Evolutionary conservation across 2,888 invertebrate genomes (phyloP).

Genomic region (Pammene fasciana): DNA sequence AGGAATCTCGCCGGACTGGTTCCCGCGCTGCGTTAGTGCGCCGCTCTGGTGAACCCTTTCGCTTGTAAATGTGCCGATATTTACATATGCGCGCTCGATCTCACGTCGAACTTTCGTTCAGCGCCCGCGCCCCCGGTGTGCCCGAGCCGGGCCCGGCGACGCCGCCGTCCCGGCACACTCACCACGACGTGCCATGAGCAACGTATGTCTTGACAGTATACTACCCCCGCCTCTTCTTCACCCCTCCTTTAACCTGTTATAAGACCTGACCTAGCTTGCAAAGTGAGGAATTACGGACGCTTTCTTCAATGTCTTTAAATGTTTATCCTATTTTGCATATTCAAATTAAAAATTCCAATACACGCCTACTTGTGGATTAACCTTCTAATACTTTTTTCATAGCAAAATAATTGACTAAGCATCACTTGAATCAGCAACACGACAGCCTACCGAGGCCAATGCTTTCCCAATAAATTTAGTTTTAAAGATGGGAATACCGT

Average conservation of each 20-base stretch:
- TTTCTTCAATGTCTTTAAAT: not conserved
- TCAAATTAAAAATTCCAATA: too few species aligned
- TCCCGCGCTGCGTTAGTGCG: slow-evolving; percentile 83
- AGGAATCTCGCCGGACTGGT: slow-evolving; percentile 87
- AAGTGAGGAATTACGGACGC: not conserved
- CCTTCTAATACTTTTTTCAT: too few species aligned
- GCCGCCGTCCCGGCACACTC: slow-evolving; percentile 70
- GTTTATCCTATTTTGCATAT: not conserved
- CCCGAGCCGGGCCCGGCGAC: slow-evolving; percentile 59
- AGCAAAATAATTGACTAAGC: too few species aligned
- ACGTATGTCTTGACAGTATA: slow-evolving; percentile 66
- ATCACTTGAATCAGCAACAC: too few species aligned
- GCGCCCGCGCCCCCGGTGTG: slow-evolving; percentile 71
- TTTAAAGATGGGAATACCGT: too few species aligned
- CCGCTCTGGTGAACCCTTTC: slow-evolving; percentile 84
- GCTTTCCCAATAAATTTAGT: too few species aligned
- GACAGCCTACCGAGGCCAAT: too few species aligned
- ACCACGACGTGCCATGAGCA: slow-evolving; percentile 76
- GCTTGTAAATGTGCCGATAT: slow-evolving; percentile 84
- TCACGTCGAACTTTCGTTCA: slow-evolving; percentile 83
- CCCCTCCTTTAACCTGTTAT: slow-evolving; percentile 14
- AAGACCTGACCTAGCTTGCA: slow-evolving; percentile 1
- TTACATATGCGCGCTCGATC: slow-evolving; percentile 82
- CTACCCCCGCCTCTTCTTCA: slow-evolving; percentile 6
- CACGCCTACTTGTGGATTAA: too few species aligned